A percentile compares a stretch with the other conserved stretches of the same genome.
Evolutionary conservation across 2,888 invertebrate genomes (phyloP).

Genomic region (Drosophila aldrichi): DNA sequence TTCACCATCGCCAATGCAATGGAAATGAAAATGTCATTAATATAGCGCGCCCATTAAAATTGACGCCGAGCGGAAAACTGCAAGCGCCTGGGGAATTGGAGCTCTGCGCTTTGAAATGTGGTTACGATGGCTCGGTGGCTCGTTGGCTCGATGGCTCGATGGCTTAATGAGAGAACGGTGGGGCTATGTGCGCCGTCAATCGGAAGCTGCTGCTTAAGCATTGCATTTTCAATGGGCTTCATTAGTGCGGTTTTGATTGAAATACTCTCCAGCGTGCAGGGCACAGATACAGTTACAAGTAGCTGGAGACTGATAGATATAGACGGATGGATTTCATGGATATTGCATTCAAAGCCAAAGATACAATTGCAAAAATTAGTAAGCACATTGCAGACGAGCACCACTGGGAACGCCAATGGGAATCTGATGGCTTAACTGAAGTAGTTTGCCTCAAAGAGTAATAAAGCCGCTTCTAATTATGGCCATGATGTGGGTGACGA

Average conservation of each 20-base stretch:
- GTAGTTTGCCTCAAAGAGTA: conserved; percentile 44
- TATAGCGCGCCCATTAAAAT: conserved; percentile 77
- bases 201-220: conserved; percentile 67
- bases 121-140: conserved; percentile 26
- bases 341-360: conserved; percentile 41
- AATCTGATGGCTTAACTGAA: conserved; percentile 48
- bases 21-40: conserved; percentile 81
- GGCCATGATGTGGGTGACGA: neutral
- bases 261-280: conserved; percentile 50
- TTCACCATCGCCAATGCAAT: conserved; percentile 60
- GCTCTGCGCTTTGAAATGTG: conserved; percentile 54
- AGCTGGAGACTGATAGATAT: conserved; percentile 40
- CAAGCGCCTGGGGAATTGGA: conserved; percentile 61
- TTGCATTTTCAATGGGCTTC: conserved; percentile 76
- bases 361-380: conserved; percentile 77
- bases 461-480: conserved; percentile 36
- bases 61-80: conserved; percentile 70
- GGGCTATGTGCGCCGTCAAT: conserved; percentile 29
- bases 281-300: conserved; percentile 66
- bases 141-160: neutral
- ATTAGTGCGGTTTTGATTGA: conserved; percentile 78
- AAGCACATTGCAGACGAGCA: conserved; percentile 49
- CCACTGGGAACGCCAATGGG: conserved; percentile 40
- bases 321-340: conserved; percentile 47
- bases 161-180: conserved; percentile 16